These are phyloP conservation scores for Aurelia coerulea DNA, from an alignment of 30 jellyfish, hydroid and myxozoan species.

Conservation along the genomic window DNA sequence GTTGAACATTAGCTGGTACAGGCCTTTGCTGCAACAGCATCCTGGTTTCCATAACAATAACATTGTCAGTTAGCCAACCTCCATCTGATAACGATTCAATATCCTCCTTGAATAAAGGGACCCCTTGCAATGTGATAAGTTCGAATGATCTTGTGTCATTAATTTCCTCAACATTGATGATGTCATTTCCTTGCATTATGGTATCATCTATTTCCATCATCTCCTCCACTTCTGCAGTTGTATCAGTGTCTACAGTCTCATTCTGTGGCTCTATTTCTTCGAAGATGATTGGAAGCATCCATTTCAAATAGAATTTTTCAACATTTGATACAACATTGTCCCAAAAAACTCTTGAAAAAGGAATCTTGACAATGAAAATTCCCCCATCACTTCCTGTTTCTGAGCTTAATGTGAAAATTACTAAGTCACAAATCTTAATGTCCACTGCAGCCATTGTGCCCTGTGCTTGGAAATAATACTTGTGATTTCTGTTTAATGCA, in stretches of 20 bases:
- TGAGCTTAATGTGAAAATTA: too few relatives aligned
- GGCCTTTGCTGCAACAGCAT: conserved; percentile 21
- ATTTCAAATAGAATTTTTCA: conserved; percentile 23
- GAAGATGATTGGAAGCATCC: conserved; percentile 52
- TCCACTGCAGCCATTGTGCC: too few relatives aligned
- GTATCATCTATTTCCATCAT: too few relatives aligned
- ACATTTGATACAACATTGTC: conserved; percentile 11
- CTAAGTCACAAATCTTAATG: too few relatives aligned
- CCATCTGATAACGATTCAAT: too few relatives aligned
- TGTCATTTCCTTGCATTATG: too few relatives aligned
- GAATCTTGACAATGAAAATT: too few relatives aligned
- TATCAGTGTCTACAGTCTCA: conserved; percentile 19
- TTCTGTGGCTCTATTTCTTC: conserved; percentile 21
- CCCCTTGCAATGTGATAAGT: conserved; percentile 37
- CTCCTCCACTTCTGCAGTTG: conserved; percentile 14
- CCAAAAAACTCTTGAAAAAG: too few relatives aligned
- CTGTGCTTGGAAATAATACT: too few relatives aligned
- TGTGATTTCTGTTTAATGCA: too few relatives aligned
- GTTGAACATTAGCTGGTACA: conserved; percentile 12
- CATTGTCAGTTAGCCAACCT: conserved; percentile 40
- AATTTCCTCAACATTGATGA: too few relatives aligned
- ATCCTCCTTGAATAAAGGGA: conserved; percentile 46
- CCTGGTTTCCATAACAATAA: conserved; percentile 21
- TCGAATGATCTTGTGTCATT: conserved; percentile 3
- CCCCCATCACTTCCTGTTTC: too few relatives aligned